Base-by-base conservation (phyloP, 2,797 vertebrate genomes). In the Aplochiton taeniatus region DNA sequence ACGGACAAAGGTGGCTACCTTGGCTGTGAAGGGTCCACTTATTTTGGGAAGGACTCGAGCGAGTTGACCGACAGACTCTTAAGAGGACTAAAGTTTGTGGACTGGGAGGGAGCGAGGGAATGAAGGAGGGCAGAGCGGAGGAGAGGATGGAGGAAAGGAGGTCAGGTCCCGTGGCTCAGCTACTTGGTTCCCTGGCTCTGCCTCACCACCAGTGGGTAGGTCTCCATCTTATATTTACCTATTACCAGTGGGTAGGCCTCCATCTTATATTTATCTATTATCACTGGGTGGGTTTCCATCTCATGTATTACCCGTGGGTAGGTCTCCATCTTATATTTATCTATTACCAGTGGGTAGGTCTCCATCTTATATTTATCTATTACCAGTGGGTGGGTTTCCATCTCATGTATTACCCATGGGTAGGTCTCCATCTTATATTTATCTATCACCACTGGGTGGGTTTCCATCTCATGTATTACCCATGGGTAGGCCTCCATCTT, bases 161-260 rank as follows among this genome's bases (percentile, higher is more conserved):
- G 43, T 87, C 85, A 2, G 80, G 88, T 76, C 87, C 90, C 4
- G 81, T 93, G 70, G 81, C 89, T 87, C 89, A 92, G 64, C 91
- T 93, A 53, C 87, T 93, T 72, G 88, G 83, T 72, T 92, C 90
- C 47, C 68, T 93, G 83, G 90, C 91, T 71, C 75, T 88, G 69
- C 92, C 92, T 55, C 91, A 91, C 78, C 91, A 91, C 69, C 90
- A 91, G 72, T 84, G 90, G 91, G 91, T 93, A 91, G 52, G 91
- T 82, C 56, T 5, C 0, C 9, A 83, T 76, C 16, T 48, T 76
- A 76, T 70, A 60, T 13, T 31, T 47, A 16, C 20, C 31, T 17
- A 71, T 8, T 19, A 10, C 65, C 18, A 44, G 68, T 66, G 1
- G 1, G 12, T 49, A 53, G 11, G 18, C 42, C 4, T 41, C 41